Evolutionary conservation across 2,888 invertebrate genomes (phyloP), one percentile per base, ranked within the genome.

Genomic region (Cinara cedri): DNA sequence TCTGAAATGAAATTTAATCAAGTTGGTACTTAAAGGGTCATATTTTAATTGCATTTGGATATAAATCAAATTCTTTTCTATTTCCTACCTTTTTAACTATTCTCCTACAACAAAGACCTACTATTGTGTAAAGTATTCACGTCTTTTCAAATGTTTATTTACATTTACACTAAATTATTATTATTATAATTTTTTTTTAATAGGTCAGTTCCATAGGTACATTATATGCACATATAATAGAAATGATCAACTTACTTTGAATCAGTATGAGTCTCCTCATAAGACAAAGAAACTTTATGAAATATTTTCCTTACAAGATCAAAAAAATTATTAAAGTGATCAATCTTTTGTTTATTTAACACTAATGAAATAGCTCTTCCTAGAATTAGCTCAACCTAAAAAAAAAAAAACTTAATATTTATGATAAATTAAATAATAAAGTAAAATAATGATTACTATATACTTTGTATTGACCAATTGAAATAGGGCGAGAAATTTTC

Each of bases 331-430:
- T 42, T 34, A 60, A 14, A 51, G 24, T 78, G 78, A n/a, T 78
- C 51, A 1, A 78, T 49, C 10, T 60, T 78, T 57, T 78, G 60
- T 51, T 78, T 78, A 60, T 49, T 51, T 42, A 78, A 49, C 60
- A 60, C 51, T 13, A 78, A 60, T 19, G 78, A 78, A 70, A 78
- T 78, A 51, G 78, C 78, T 70, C 78, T 68, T 51, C 78, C 78
- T 42, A 78, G 21, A 70, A 51, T 78, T 11, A 78, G 49, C 57
- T 78, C 24, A 74, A 60, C 24, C 44, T 14, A 42, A 16, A 16
- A n/a, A 34, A 16, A 57, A 71, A 46, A 16, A 1, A 63, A n/a
- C n/a, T n/a, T n/a, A 65, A 24, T 71, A 71, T 72, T 62, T 34
- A 72, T 72, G 10, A 34, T 16, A n/a, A 1, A 42, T 10, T 0